Evolutionary conservation across 92 coral and sea anemone species (phyloP).

Genomic region (Plumapathes pennacea): DNA sequence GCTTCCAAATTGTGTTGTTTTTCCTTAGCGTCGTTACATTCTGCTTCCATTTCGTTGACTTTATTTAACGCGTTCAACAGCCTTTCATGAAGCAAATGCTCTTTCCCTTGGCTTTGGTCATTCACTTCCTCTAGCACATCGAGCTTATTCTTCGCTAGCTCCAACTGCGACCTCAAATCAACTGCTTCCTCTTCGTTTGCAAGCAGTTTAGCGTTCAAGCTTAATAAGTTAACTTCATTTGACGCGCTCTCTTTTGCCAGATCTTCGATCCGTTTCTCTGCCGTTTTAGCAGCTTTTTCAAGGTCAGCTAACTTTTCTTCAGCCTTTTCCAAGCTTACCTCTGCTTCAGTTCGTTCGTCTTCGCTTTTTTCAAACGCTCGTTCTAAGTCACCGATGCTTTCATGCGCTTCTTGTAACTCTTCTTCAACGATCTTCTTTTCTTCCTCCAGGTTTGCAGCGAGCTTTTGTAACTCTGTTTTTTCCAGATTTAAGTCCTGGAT

Average conservation of each 20-base stretch:
- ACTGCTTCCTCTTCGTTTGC: constrained; percentile 40
- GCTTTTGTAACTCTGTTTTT: constrained; percentile 47
- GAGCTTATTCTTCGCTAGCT: constrained; percentile 42
- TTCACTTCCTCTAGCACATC: constrained; percentile 56
- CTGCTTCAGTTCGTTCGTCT: constrained; percentile 35
- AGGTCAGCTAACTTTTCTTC: constrained; percentile 43
- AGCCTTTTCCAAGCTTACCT: constrained; percentile 44
- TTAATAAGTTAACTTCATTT: constrained; percentile 31
- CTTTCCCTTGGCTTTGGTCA: constrained; percentile 57
- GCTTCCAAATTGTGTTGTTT: constrained; percentile 53
- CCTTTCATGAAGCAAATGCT: constrained; percentile 61
- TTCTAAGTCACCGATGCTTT: constrained; percentile 63
- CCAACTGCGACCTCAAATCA: constrained; percentile 44
- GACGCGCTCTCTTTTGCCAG: constrained; percentile 38
- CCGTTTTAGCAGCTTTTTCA: constrained; percentile 30
- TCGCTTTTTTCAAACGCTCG: constrained; percentile 63
- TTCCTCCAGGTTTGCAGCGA: constrained; percentile 19
- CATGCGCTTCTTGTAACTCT: constrained; percentile 53
- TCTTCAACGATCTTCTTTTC: constrained; percentile 39
- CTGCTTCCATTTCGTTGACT: constrained; percentile 52
- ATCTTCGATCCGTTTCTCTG: constrained; percentile 26
- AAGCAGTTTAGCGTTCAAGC: constrained; percentile 24
- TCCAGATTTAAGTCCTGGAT: constrained; percentile 30
- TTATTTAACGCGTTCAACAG: constrained; percentile 50
- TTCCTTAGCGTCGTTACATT: constrained; percentile 39